These are phyloP conservation scores for Dermatophagoides farinae DNA, from an alignment of 1,140 invertebrate species.

Conservation along the genomic window DNA sequence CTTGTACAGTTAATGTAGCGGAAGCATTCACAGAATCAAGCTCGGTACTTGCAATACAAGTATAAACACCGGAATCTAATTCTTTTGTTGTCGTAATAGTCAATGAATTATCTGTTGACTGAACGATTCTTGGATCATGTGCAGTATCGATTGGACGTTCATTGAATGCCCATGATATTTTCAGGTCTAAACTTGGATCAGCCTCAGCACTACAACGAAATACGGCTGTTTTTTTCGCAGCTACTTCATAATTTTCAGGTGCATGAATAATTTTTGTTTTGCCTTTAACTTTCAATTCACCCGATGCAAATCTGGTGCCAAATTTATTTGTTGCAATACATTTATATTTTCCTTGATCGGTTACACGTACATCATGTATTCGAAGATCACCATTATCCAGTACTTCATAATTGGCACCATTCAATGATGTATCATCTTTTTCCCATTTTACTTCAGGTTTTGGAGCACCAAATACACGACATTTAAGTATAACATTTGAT, in stretches of 20 bases:
- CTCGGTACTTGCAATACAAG: conserved; percentile 76
- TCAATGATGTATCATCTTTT: conserved; percentile 53
- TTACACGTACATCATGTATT: conserved; percentile 56
- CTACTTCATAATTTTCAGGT: conserved; percentile 73
- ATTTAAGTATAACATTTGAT: conserved; percentile 55
- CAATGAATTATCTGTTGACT: conserved; percentile 58
- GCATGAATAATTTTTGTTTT: conserved; percentile 59
- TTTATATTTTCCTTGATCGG: conserved; percentile 66
- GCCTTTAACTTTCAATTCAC: conserved; percentile 55
- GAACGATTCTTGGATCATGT: conserved; percentile 41
- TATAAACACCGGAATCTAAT: conserved; percentile 81
- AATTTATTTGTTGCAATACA: conserved; percentile 86
- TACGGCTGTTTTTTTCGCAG: conserved; percentile 64
- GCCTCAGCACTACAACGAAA: conserved; percentile 78
- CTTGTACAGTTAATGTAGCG: conserved; percentile 80
- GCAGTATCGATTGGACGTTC: conserved; percentile 68
- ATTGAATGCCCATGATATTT: conserved; percentile 71
- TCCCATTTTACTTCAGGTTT: conserved; percentile 86
- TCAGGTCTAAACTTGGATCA: conserved; percentile 52
- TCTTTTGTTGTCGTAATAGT: conserved; percentile 82
- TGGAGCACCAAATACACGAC: conserved; percentile 84
- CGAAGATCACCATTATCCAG: conserved; percentile 56
- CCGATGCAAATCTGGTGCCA: conserved; percentile 50
- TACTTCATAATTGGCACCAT: conserved; percentile 54
- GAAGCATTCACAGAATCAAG: conserved; percentile 59